A percentile compares a stretch with the other conserved stretches of the same genome.
These are phyloP conservation scores for Tipula unca DNA, from an alignment of 2,888 invertebrate genomes.

Conservation along the genomic window DNA sequence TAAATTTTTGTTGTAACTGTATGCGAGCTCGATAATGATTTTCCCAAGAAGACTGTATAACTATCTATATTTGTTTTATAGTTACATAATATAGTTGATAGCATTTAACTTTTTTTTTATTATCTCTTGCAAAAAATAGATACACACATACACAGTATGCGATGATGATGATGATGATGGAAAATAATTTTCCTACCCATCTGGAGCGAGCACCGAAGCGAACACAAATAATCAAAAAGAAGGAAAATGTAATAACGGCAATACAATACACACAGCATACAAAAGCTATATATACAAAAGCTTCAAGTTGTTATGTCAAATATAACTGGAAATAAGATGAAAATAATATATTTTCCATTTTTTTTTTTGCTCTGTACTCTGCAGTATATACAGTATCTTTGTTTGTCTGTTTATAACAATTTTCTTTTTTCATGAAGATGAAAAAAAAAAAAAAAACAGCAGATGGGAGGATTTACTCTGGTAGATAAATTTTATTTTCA, in stretches of 20 bases:
- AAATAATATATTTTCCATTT: not conserved
- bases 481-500: not conserved
- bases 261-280: not conserved
- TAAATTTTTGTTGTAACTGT: not conserved
- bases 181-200: not conserved
- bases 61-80: not conserved
- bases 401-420: not conserved
- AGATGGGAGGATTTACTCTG: not conserved
- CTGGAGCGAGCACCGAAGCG: not conserved
- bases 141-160: not conserved
- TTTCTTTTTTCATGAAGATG: not conserved
- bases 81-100: not conserved
- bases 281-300: not conserved
- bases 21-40: not conserved
- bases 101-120: not conserved
- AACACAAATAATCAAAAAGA: not conserved
- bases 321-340: not conserved
- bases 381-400: not conserved
- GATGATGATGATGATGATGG: not conserved
- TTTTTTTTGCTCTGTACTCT: not conserved
- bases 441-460: not conserved
- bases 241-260: not conserved
- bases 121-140: not conserved
- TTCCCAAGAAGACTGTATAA: not conserved
- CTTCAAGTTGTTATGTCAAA: constrained; percentile 8